phyloP scores from a whole-genome alignment of 1,140 invertebrate genomes.

The Zaprionus nigranus region DNA sequence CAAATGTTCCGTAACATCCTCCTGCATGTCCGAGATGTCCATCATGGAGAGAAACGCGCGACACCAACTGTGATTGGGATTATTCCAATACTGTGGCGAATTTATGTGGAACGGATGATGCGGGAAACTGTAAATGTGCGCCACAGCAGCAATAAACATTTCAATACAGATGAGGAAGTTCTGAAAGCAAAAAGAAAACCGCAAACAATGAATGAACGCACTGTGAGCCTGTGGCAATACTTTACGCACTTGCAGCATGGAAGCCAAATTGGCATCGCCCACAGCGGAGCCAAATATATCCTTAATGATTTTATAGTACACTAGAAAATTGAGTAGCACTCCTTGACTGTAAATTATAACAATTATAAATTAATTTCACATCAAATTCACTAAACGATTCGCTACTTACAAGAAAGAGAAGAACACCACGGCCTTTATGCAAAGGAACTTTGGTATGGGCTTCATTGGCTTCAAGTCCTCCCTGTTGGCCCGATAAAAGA shows the following conservation, averaged over 20 bases:
- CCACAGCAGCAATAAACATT: constrained; percentile 98
- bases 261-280: constrained; percentile 86
- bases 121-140: constrained; percentile 97
- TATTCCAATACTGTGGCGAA: constrained; percentile 84
- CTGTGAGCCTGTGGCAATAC: neutral
- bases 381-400: neutral
- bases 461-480: constrained; percentile 95
- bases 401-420: constrained; percentile 98
- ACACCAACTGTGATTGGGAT: constrained; percentile 85
- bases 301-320: constrained; percentile 90
- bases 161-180: constrained; percentile 98
- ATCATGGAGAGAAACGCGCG: constrained; percentile 92
- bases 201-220: neutral
- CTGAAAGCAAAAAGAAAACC: constrained; percentile 85
- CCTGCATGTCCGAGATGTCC: constrained; percentile 96
- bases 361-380: neutral
- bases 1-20: constrained; percentile 96
- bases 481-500: constrained; percentile 96
- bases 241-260: constrained; percentile 90
- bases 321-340: constrained; percentile 94
- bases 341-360: constrained; percentile 90
- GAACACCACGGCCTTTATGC: constrained; percentile 99
- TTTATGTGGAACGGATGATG: constrained; percentile 91
- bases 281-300: constrained; percentile 87
- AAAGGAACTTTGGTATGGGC: constrained; percentile 98